Conservation (phyloP, 2,888 invertebrate species). For the Perizoma affinitatum region DNA sequence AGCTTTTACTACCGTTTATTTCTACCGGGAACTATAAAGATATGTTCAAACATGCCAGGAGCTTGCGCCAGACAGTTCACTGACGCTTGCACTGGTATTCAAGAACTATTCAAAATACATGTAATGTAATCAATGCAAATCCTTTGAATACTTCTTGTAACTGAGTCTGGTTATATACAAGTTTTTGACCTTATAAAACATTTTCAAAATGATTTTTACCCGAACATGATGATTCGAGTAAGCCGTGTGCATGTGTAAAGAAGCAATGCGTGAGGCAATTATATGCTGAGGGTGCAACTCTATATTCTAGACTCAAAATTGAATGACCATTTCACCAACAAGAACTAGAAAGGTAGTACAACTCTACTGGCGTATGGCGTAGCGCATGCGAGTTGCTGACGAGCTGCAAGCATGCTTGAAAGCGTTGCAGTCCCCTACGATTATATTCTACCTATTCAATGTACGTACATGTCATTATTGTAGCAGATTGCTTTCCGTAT, state of each 20-base stretch:
- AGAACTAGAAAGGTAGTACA: not conserved
- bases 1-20: slow-evolving; percentile 74
- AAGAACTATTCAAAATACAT: no score
- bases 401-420: not conserved
- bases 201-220: no score
- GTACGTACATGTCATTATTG: slow-evolving; percentile 2
- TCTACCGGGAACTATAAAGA: slow-evolving; percentile 60
- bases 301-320: no score
- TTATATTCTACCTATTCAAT: not conserved
- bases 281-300: no score
- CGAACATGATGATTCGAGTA: no score
- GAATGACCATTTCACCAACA: not conserved
- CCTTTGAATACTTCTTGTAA: no score
- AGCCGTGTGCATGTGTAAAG: no score
- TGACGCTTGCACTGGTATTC: not conserved
- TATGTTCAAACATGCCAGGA: slow-evolving; percentile 10
- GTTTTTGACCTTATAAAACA: no score
- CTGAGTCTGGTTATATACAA: no score
- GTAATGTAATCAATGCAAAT: no score
- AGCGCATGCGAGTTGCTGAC: not conserved
- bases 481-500: slow-evolving; percentile 1
- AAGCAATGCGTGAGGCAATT: no score
- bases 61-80: slow-evolving; percentile 10
- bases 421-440: not conserved
- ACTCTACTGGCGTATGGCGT: not conserved